phyloP scores from a whole-genome alignment of 2,113 vertebrate species.

The Tychaedon coryphoeus region DNA sequence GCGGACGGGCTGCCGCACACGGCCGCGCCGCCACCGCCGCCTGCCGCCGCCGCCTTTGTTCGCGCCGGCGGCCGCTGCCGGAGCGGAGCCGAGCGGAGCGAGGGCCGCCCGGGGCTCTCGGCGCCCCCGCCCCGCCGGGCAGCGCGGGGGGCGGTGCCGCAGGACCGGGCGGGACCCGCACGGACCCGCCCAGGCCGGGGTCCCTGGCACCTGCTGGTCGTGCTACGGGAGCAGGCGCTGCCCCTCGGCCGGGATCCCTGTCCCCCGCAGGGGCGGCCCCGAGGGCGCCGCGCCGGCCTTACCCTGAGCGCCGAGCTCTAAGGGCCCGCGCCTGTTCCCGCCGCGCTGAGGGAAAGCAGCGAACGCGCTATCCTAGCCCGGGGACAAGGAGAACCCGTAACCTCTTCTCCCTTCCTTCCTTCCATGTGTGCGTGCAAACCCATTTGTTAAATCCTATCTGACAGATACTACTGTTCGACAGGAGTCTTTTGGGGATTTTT shows the following conservation, averaged over 20 bases:
- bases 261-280: background rate
- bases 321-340: fast-evolving
- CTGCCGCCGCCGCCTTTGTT: no score
- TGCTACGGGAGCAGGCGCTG: no score
- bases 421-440: fast-evolving
- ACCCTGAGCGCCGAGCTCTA: fast-evolving
- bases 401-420: no score
- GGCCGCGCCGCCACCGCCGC: no score
- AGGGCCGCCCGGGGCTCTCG: background rate
- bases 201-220: background rate
- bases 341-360: background rate
- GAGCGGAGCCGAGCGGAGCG: no score
- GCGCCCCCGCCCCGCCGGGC: background rate
- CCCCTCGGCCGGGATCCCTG: no score
- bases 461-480: background rate
- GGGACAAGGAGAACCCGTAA: background rate
- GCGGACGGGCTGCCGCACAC: no score
- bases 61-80: no score
- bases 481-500: background rate
- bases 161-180: background rate
- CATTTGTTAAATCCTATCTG: background rate
- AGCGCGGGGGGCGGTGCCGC: background rate
- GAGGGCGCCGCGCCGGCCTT: background rate
- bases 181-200: background rate
- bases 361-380: fast-evolving